Conservation (phyloP, 1,140 invertebrate genomes). For the Monomorium pharaonis region DNA sequence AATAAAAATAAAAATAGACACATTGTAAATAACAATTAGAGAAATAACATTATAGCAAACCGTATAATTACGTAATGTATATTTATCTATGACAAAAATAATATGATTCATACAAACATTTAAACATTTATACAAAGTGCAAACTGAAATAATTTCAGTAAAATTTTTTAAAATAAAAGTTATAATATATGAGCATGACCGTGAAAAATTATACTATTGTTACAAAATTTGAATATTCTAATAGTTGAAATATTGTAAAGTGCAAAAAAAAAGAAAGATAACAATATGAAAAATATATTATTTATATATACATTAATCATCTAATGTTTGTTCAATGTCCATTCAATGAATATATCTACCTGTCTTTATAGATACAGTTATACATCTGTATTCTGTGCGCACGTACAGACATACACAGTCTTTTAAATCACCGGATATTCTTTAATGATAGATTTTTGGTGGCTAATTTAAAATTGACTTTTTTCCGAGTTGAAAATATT, state of each 20-base stretch:
- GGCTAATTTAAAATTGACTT: background rate
- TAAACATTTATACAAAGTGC: constrained; percentile 5
- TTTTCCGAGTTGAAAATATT: background rate
- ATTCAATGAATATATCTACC: background rate
- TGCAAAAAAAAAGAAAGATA: background rate
- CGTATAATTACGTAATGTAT: background rate
- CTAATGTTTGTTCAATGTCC: background rate
- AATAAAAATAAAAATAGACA: background rate
- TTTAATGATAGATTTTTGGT: background rate
- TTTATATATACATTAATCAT: background rate
- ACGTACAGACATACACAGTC: background rate
- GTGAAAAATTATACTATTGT: background rate
- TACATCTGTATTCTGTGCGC: background rate
- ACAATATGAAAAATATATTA: background rate
- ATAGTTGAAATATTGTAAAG: background rate
- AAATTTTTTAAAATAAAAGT: constrained; percentile 18
- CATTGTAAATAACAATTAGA: background rate
- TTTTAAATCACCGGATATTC: background rate
- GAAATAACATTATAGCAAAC: background rate
- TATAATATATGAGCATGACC: background rate
- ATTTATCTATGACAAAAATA: constrained; percentile 10
- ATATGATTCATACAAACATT: constrained; percentile 11
- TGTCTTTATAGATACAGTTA: background rate
- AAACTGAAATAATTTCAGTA: background rate
- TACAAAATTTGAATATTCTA: constrained; percentile 1